Evolutionary conservation across 2,113 vertebrate genomes (phyloP).

Genomic region (Myodes glareolus): DNA sequence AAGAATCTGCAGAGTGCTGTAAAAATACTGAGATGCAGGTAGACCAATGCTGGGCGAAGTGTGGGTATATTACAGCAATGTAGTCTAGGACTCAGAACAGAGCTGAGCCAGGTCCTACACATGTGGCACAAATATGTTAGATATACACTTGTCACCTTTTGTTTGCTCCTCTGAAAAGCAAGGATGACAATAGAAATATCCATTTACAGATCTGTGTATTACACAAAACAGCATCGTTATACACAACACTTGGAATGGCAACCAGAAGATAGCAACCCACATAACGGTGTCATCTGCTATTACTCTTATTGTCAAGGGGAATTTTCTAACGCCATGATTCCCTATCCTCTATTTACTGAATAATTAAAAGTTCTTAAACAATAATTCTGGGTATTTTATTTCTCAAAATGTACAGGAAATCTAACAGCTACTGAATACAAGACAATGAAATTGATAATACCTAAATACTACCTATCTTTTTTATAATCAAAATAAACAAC

Average conservation of each 20-base stretch:
- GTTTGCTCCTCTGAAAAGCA: neutral
- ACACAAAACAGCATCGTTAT: neutral
- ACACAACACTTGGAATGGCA: neutral
- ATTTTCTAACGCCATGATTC: neutral
- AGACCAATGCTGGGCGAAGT: neutral
- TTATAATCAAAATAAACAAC: neutral
- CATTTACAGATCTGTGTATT: neutral
- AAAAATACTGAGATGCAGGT: neutral
- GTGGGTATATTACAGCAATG: neutral
- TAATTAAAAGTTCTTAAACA: slow-evolving; percentile 35
- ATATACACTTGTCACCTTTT: neutral
- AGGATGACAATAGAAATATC: neutral
- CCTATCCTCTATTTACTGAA: slow-evolving; percentile 1
- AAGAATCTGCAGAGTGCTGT: neutral
- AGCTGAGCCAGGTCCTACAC: neutral
- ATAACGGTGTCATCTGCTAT: neutral
- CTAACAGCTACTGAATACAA: slow-evolving; percentile 10
- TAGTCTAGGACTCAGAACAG: neutral
- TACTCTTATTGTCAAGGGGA: neutral
- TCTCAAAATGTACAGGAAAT: slow-evolving; percentile 51
- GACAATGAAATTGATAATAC: neutral
- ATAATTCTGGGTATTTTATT: slow-evolving; percentile 21
- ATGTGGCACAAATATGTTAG: neutral
- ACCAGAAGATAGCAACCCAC: neutral
- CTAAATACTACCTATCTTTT: neutral